Evolutionary conservation across 2,888 invertebrate species (phyloP), one percentile per base, ranked within the genome.

Genomic region (Achlya flavicornis): DNA sequence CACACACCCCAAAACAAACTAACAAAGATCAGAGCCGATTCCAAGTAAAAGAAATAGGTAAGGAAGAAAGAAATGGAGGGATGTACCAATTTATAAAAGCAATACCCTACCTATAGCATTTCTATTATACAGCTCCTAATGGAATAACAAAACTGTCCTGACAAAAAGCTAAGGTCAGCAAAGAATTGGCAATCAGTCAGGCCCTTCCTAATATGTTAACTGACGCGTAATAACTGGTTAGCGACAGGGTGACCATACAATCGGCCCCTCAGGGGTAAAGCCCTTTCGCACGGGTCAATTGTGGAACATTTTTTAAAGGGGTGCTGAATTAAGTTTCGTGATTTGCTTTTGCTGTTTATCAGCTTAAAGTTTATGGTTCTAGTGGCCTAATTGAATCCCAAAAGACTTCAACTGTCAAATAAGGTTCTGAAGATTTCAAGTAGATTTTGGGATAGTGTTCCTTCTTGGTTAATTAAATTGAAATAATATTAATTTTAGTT

Each of bases 201-300:
- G 60, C 70, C 74, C 77, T 73, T 74, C 72, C 70, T 78, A 78
- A 75, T 75, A 73, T 72, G 77, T 68, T 71, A 71, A 78, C 72
- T 76, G 77, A 74, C 75, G 76, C 77, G 74, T 70, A 70, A 73
- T 77, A 77, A 76, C 74, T 73, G 76, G 75, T 69, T 70, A 73
- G 73, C 71, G 76, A 73, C 73, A 66, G 70, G 64, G 63, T 46
- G 46, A 68, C 68, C 71, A 65, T 61, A 64, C 69, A 70, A 68
- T 67, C 65, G 70, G 70, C 67, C 72, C 73, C 73, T 64, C 11
- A 63, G 60, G 46, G 35, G 19, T 60, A 26, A 53, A 7, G 53
- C 26, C 59, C 57, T 53, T 59, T 16, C 58, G 57, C 58, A 66
- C 70, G 72, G 71, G 64, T 72, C 75, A 72, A 73, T 74, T 65